Evolutionary conservation across 2,797 vertebrate species (phyloP).

Genomic region (Loris lydekkerianus): DNA sequence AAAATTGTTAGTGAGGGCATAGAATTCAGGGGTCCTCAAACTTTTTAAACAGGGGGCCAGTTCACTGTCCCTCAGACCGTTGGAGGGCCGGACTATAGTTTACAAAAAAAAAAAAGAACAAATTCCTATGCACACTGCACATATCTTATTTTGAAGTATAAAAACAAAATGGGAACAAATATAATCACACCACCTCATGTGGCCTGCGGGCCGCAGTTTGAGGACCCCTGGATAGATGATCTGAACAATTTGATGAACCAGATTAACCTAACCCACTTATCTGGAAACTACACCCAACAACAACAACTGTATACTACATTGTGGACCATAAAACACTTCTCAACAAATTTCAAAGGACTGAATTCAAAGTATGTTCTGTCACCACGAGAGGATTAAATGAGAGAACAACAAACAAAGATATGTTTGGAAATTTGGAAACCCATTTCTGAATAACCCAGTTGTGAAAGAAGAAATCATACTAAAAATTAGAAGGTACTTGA

Average conservation of each 20-base stretch:
- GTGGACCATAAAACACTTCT: neutral
- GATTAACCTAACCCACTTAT: neutral
- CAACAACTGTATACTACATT: neutral
- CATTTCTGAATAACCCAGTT: neutral
- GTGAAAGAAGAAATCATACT: neutral
- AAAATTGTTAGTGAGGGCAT: neutral
- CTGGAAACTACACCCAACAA: neutral
- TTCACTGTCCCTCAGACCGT: too few relatives aligned
- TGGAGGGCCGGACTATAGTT: too few relatives aligned
- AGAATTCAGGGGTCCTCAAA: neutral
- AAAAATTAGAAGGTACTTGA: slow-evolving; percentile 36
- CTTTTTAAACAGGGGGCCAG: too few relatives aligned
- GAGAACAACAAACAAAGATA: neutral
- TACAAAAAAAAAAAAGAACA: too few relatives aligned
- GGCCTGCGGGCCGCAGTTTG: too few relatives aligned
- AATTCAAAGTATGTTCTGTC: neutral
- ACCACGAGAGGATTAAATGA: neutral
- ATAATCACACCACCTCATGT: too few relatives aligned
- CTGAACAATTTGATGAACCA: neutral
- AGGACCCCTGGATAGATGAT: neutral
- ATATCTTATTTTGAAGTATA: too few relatives aligned
- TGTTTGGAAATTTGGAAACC: neutral
- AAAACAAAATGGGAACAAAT: too few relatives aligned
- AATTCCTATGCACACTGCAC: too few relatives aligned
- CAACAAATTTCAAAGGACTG: neutral